Evolutionary conservation across 2,888 invertebrate genomes (phyloP).

Genomic region (Sericinus montela): DNA sequence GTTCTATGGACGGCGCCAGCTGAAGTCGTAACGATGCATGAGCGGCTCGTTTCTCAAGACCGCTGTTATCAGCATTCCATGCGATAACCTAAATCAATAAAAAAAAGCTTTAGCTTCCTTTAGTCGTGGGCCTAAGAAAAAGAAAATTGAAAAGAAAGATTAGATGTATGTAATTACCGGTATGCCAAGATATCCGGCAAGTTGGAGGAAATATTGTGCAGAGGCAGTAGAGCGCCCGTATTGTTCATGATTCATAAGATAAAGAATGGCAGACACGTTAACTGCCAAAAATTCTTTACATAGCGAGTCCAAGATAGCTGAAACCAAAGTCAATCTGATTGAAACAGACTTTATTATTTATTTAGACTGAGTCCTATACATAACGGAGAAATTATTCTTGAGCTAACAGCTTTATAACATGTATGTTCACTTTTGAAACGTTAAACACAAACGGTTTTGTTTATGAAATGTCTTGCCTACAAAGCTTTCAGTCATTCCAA

Average conservation of each 20-base stretch:
- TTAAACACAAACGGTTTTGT: background rate
- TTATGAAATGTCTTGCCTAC: background rate
- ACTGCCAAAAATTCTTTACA: slow-evolving; percentile 93
- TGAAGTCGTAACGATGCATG: slow-evolving; percentile 94
- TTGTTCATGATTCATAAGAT: slow-evolving; percentile 97
- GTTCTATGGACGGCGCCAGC: slow-evolving; percentile 97
- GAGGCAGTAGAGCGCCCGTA: slow-evolving; percentile 96
- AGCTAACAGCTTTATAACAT: slow-evolving; percentile 5
- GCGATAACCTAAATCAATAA: slow-evolving; percentile 84
- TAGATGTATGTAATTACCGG: slow-evolving; percentile 79
- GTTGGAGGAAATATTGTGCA: slow-evolving; percentile 95
- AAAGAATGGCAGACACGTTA: slow-evolving; percentile 95
- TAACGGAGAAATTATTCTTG: background rate
- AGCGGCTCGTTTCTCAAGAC: slow-evolving; percentile 87
- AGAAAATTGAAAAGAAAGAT: slow-evolving; percentile 23
- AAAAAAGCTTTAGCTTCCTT: background rate
- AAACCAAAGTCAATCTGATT: slow-evolving; percentile 46
- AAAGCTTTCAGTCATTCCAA: background rate
- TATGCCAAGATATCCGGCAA: slow-evolving; percentile 95
- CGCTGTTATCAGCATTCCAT: slow-evolving; percentile 99
- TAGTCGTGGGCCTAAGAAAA: background rate
- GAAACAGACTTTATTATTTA: slow-evolving; percentile 1
- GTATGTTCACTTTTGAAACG: background rate
- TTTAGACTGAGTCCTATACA: background rate
- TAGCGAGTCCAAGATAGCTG: slow-evolving; percentile 92